These are phyloP conservation scores for Autographa pulchrina DNA, from an alignment of 2,888 invertebrate genomes.

Conservation along the genomic window DNA sequence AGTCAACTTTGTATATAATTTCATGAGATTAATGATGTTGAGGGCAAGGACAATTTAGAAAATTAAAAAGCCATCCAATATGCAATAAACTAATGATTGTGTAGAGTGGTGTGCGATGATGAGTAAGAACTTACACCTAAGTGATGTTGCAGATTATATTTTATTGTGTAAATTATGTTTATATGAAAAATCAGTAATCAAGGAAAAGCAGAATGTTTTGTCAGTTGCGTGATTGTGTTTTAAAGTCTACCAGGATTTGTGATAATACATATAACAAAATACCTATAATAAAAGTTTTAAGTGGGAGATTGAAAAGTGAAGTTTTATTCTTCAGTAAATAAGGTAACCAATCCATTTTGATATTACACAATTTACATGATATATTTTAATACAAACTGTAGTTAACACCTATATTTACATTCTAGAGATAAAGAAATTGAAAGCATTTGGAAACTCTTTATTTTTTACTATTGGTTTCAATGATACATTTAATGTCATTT, in stretches of 20 bases:
- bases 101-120: slow-evolving; percentile 85
- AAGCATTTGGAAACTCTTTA: slow-evolving; percentile 22
- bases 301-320: slow-evolving; percentile 88
- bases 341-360: slow-evolving; percentile 77
- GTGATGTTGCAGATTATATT: slow-evolving; percentile 87
- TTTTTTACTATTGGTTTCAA: slow-evolving; percentile 22
- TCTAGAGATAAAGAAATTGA: slow-evolving; percentile 22
- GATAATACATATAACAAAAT: slow-evolving; percentile 93
- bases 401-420: slow-evolving; percentile 38
- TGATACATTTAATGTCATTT: slow-evolving; percentile 37
- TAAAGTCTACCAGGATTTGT: slow-evolving; percentile 93
- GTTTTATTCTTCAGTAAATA: slow-evolving; percentile 85
- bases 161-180: slow-evolving; percentile 89
- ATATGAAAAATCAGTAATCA: slow-evolving; percentile 88
- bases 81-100: slow-evolving; percentile 88
- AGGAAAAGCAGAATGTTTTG: slow-evolving; percentile 87
- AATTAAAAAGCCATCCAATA: slow-evolving; percentile 88
- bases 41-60: slow-evolving; percentile 84
- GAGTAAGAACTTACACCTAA: slow-evolving; percentile 85
- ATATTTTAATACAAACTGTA: slow-evolving; percentile 52
- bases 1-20: slow-evolving; percentile 89
- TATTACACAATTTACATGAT: slow-evolving; percentile 53
- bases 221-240: slow-evolving; percentile 91
- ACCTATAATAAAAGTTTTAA: slow-evolving; percentile 90
- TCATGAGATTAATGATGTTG: slow-evolving; percentile 86